These are phyloP conservation scores for Actinia tenebrosa DNA, from an alignment of 64 coral and sea anemone species.

Conservation along the genomic window DNA sequence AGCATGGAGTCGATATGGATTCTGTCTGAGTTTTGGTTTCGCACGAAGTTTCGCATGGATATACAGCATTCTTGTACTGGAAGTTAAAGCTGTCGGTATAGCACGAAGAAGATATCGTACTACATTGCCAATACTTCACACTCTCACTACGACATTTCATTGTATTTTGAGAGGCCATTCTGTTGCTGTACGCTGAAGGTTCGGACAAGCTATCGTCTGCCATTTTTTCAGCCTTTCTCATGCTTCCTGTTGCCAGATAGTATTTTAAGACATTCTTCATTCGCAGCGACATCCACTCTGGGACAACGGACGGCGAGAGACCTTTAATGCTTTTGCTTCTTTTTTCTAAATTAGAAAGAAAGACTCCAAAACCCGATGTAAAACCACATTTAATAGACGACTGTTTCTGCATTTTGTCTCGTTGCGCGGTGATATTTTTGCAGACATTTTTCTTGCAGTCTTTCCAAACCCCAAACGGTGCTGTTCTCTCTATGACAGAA, in stretches of 20 bases:
- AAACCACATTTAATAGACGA: constrained; percentile 3
- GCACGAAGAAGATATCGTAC: not conserved
- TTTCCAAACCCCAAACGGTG: not conserved
- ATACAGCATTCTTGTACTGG: not conserved
- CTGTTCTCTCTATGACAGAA: not conserved
- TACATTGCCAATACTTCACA: not conserved
- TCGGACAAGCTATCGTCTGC: not conserved
- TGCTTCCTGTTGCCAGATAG: not conserved
- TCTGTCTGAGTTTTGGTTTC: constrained; percentile 29
- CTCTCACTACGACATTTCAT: not conserved
- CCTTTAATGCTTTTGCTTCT: not conserved
- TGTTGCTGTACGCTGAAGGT: not conserved
- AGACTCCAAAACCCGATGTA: not conserved
- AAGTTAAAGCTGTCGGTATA: constrained; percentile 17
- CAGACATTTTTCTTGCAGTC: not conserved
- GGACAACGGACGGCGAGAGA: not conserved
- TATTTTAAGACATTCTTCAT: not conserved
- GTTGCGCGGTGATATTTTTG: not conserved
- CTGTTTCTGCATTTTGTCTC: not conserved
- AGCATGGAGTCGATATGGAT: constrained; percentile 38
- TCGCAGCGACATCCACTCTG: not conserved
- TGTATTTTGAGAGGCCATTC: not conserved
- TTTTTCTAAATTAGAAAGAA: not conserved
- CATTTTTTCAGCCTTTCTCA: not conserved
- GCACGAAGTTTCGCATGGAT: constrained; percentile 33